Base-by-base conservation (phyloP, 2,888 invertebrate genomes). In the Callinectes sapidus region DNA sequence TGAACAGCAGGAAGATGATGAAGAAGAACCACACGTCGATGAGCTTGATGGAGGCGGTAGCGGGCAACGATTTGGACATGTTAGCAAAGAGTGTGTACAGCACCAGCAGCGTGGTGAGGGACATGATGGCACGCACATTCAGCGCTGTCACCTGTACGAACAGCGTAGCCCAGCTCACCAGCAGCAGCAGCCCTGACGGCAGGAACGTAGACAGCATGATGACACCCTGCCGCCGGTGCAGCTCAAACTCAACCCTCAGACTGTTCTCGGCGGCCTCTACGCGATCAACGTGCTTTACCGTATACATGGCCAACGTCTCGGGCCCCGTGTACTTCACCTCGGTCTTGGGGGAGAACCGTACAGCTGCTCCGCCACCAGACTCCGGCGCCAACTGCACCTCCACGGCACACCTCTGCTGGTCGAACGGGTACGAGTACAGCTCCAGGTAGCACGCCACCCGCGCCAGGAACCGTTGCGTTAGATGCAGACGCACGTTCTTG, bases 191-290 rank as follows among this genome's bases (percentile, higher is more conserved):
- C 85, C 86, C 89, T 5, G 93, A 89, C 5, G 93, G 93, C 90
- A 93, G 91, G 89, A 93, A 93, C 55, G 91, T 77, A 23, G 91
- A 86, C n/a, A 93, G 81, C 89, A 93, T 90, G 91, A 91, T 89
- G 28, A 90, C 86, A 39, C 90, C 91, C 23, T 91, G 93, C 42
- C 91, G 48, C 28, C 93, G 93, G 16, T 85, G 66, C 28, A 93
- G 61, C n/a, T 61, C n/a, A 71, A 93, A 89, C 39, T 90, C 91
- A 8, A 93, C 42, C 18, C 28, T 39, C 28, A 91, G 48, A 42
- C 5, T 10, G 71, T n/a, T 88, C 18, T 71, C 32, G 54, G 35
- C 28, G 71, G 87, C 42, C 6, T 77, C n/a, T 2, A 13, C 77
- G 23, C 42, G 39, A 16, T 88, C 3, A 28, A 87, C 77, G 55